phyloP scores from a whole-genome alignment of 2,113 vertebrate species.

The Taxidea taxus region DNA sequence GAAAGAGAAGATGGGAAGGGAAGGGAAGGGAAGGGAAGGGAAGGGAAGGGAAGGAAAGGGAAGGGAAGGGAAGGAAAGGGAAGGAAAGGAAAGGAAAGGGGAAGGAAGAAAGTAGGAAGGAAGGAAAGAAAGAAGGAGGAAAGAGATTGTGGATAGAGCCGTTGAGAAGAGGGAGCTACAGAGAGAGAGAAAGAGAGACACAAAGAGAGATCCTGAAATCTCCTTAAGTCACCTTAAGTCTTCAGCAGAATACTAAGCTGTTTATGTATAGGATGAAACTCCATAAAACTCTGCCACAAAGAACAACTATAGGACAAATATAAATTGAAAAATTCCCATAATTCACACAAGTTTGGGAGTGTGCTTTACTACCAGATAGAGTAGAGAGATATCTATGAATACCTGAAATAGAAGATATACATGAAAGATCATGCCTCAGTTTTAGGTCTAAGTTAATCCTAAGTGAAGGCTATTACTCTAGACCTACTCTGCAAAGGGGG shows the following conservation, averaged over 20 bases:
- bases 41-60: background rate
- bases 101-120: no score
- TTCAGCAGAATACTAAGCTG: background rate
- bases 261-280: background rate
- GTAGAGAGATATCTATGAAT: background rate
- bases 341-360: background rate
- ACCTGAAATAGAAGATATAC: background rate
- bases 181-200: background rate
- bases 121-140: background rate
- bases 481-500: background rate
- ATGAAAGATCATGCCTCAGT: background rate
- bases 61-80: no score
- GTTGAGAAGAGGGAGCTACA: background rate
- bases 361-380: background rate
- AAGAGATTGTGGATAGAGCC: background rate
- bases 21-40: background rate
- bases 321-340: background rate
- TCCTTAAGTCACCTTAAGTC: background rate
- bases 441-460: background rate
- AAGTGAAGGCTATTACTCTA: background rate
- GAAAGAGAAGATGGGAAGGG: background rate
- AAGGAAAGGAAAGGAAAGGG: no score
- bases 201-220: background rate
- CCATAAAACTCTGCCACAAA: background rate
- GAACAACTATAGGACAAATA: background rate